Conservation (phyloP, 2,797 vertebrate species). For the Neosilurus mollespiculum region DNA sequence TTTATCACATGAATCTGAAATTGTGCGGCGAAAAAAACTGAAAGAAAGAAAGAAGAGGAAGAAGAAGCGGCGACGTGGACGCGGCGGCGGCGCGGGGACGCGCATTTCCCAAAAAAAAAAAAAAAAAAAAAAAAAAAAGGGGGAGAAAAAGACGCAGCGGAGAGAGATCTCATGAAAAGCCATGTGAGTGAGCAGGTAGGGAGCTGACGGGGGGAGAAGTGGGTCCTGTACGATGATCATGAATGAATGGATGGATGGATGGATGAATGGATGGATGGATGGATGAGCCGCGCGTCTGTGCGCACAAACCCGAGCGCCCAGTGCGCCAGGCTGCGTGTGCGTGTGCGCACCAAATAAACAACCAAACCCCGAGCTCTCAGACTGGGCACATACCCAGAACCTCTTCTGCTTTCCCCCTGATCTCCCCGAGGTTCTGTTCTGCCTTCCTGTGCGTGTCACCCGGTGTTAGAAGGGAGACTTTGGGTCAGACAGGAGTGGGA, state of each 20-base stretch:
- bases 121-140: background rate
- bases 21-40: background rate
- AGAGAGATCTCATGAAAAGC: slow-evolving; percentile 16
- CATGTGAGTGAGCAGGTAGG: slow-evolving; percentile 53
- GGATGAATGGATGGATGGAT: slow-evolving; percentile 1
- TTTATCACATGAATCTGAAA: background rate
- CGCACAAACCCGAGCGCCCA: slow-evolving; percentile 7
- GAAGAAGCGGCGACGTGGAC: slow-evolving; percentile 18
- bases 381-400: background rate
- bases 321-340: slow-evolving; percentile 24
- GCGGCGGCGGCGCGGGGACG: slow-evolving; percentile 29
- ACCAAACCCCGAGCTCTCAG: background rate
- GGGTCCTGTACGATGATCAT: background rate
- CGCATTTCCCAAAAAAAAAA: background rate
- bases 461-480: slow-evolving; percentile 22
- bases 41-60: background rate
- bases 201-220: slow-evolving; percentile 8
- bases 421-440: background rate
- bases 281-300: background rate
- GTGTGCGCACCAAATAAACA: background rate
- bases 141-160: slow-evolving; percentile 40
- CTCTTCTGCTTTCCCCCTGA: too few relatives aligned
- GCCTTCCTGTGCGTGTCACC: background rate
- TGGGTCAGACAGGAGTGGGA: slow-evolving; percentile 14
- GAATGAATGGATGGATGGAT: background rate